Percentiles rank a stretch among this genome's conserved stretches.
These are phyloP conservation scores for Hassar affinis DNA, from an alignment of 2,113 vertebrate species.

Conservation along the genomic window DNA sequence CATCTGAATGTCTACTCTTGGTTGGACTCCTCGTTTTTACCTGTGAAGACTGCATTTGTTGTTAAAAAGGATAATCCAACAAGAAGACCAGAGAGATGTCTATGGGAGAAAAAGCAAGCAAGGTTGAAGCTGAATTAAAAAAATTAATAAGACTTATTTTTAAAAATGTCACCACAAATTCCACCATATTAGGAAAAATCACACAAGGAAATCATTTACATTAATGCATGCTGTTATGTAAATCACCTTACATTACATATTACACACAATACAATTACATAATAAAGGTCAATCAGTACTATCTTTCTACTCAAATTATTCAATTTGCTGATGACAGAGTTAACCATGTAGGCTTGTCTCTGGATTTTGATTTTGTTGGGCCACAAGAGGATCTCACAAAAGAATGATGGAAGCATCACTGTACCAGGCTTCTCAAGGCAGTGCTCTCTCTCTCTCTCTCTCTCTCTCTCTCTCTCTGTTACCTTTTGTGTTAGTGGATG, in stretches of 20 bases:
- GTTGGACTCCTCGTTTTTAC: no score
- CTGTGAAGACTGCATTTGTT: no score
- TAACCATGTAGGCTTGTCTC: not conserved
- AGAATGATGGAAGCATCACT: not conserved
- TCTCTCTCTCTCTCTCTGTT: not conserved
- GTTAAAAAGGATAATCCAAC: no score
- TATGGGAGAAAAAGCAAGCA: not conserved
- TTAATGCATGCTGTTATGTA: not conserved
- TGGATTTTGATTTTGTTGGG: no score
- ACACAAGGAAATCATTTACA: not conserved
- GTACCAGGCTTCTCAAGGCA: conserved; percentile 14
- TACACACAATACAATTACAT: not conserved
- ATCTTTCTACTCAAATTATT: not conserved
- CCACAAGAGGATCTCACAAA: conserved; percentile 15
- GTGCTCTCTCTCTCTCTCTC: conserved; percentile 8
- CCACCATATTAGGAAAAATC: not conserved
- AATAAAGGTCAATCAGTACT: not conserved
- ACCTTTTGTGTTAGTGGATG: conserved; percentile 13
- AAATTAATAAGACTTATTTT: no score
- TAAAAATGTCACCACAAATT: no score
- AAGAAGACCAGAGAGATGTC: no score
- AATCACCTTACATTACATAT: not conserved
- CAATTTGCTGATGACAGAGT: not conserved
- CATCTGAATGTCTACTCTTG: not conserved
- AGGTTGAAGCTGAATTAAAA: no score